A percentile compares a stretch with the other conserved stretches of the same genome.
These are phyloP conservation scores for Lithobates sylvaticus DNA, from an alignment of 2,797 vertebrate species.

Conservation along the genomic window DNA sequence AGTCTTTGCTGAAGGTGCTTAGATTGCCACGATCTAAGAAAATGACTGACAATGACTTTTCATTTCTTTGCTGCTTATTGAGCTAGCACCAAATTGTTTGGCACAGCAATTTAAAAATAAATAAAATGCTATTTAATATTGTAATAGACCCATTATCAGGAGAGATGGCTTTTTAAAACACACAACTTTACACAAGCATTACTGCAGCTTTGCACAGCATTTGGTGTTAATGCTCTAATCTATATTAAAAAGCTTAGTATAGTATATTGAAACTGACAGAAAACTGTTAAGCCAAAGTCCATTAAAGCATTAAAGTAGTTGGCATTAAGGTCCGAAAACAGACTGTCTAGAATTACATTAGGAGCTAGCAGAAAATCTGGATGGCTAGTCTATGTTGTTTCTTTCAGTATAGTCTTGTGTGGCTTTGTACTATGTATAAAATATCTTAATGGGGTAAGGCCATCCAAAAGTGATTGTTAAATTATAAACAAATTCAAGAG, in stretches of 20 bases:
- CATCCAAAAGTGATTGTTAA: too few relatives aligned
- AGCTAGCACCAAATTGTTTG: not conserved
- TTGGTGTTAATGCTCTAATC: slow-evolving; percentile 27
- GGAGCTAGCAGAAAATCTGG: not conserved
- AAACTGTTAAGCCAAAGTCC: slow-evolving; percentile 38
- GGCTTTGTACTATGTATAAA: not conserved
- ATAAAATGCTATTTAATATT: slow-evolving; percentile 2
- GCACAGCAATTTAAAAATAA: not conserved
- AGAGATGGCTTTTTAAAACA: not conserved
- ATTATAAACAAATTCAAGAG: too few relatives aligned
- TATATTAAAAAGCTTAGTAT: slow-evolving; percentile 43
- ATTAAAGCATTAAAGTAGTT: slow-evolving; percentile 41
- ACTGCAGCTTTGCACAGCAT: slow-evolving; percentile 22
- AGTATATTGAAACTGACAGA: slow-evolving; percentile 40
- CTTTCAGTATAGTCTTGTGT: not conserved
- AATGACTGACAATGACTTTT: not conserved
- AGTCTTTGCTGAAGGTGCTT: not conserved
- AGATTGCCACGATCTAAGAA: not conserved
- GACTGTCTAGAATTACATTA: slow-evolving; percentile 10
- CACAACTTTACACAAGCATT: slow-evolving; percentile 1
- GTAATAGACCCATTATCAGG: not conserved
- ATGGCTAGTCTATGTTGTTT: not conserved
- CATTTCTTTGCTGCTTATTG: not conserved
- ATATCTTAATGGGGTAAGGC: too few relatives aligned
- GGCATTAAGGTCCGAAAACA: slow-evolving; percentile 17